Conservation (phyloP, 2,113 vertebrate species). For the Gallinago media region DNA sequence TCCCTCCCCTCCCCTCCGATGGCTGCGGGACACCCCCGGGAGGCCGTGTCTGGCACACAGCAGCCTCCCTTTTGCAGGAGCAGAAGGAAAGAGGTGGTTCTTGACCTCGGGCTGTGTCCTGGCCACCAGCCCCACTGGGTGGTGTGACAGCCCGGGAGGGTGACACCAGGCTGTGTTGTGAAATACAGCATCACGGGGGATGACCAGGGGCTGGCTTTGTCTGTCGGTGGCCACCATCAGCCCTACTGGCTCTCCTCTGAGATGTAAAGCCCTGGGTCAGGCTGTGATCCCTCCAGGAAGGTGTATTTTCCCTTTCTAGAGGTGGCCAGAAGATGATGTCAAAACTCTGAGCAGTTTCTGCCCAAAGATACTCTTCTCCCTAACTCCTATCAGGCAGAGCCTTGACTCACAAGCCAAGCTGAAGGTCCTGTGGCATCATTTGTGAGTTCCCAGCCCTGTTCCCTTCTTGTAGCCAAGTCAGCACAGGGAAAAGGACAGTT, state of each 20-base stretch:
- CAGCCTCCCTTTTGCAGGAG: neutral
- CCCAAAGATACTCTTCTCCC: neutral
- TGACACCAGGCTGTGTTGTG: accelerated
- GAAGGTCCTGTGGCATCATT: neutral
- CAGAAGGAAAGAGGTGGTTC: neutral
- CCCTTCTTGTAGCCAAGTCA: neutral
- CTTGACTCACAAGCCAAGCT: neutral
- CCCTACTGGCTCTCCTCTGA: neutral
- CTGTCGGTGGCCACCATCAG: accelerated
- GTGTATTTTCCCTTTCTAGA: neutral
- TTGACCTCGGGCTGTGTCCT: neutral
- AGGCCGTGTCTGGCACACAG: neutral
- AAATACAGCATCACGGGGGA: accelerated
- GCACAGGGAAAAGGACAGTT: neutral
- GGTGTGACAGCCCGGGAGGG: neutral
- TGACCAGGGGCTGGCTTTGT: neutral
- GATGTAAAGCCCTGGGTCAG: neutral
- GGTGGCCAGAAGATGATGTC: neutral
- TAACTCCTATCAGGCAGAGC: neutral
- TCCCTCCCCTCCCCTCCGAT: neutral
- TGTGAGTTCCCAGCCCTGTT: neutral
- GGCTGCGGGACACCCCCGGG: neutral
- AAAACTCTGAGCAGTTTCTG: neutral
- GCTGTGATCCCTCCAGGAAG: neutral
- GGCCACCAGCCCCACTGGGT: accelerated